Evolutionary conservation across 1,140 invertebrate genomes (phyloP), one percentile per base, ranked within the genome.

Genomic region (Medauroidea extradentata): DNA sequence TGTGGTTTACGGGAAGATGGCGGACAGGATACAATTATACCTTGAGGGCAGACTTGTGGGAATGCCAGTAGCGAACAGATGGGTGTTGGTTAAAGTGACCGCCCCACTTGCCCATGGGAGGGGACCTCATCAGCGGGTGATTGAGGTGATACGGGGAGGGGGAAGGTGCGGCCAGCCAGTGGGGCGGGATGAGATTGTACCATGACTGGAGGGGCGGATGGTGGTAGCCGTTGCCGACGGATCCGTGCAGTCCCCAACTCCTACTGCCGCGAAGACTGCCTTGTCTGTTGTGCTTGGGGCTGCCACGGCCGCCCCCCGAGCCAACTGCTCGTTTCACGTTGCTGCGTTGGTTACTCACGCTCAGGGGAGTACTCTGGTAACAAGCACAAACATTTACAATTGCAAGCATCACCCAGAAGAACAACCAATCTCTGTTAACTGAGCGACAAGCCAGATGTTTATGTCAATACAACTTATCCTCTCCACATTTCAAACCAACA

Each of bases 111-210:
- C 49, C 49, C 16, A 21, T 27, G 27, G 53, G 19, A 2, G 41
- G 23, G 14, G 53, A 54, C 23, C 53, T 38, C 19, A 55, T 24
- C 9, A 55, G 41, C 5, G 60, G 19, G 19, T 51, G 4, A 39
- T 50, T 41, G 49, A 51, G 64, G 46, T 61, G 62, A 42, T 65
- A 63, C n/a, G 62, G 62, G 34, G 64, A 62, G 11, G 64, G 62
- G 1, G 64, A 63, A 11, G 62, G 57, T 3, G 62, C 51, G 11
- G 62, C 51, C 11, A 63, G 63, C 60, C 62, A 63, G 11, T 57
- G 62, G n/a, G 59, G 62, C 13, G 64, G 61, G 25, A 66, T 61
- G 41, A 66, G 38, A 27, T 52, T 66, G 60, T 63, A 66, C 64
- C 64, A 66, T 13, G 57, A 52, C 25, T 55, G 41, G 25, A 52